A percentile compares a stretch with the other conserved stretches of the same genome.
These are phyloP conservation scores for Linnaemya tessellans DNA, from an alignment of 2,888 invertebrate genomes.

Conservation along the genomic window DNA sequence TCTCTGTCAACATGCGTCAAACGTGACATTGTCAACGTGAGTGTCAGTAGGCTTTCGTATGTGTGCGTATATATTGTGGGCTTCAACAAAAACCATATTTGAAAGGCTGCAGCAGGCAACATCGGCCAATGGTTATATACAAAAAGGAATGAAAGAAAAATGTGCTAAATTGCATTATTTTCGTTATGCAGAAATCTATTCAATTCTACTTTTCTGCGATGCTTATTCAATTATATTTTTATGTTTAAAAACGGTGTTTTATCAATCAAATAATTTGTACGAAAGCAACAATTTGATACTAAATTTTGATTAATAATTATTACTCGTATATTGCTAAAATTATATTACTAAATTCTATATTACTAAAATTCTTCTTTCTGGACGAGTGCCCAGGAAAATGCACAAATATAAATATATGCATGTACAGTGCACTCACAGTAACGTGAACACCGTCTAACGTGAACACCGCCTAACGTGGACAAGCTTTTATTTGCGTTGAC, in stretches of 20 bases:
- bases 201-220: conserved; percentile 9
- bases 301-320: background rate
- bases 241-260: background rate
- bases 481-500: too few relatives aligned
- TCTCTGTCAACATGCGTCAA: conserved; percentile 72
- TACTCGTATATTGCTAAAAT: too few relatives aligned
- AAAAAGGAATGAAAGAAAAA: conserved; percentile 24
- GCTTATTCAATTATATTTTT: conserved; percentile 11
- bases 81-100: conserved; percentile 49
- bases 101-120: conserved; percentile 53
- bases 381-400: too few relatives aligned
- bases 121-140: conserved; percentile 58
- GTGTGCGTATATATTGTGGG: conserved; percentile 12
- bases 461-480: too few relatives aligned
- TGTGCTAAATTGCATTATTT: conserved; percentile 52
- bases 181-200: conserved; percentile 29
- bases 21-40: conserved; percentile 71
- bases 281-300: background rate
- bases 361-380: too few relatives aligned
- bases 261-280: background rate
- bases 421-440: too few relatives aligned
- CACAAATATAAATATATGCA: too few relatives aligned
- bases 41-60: conserved; percentile 28
- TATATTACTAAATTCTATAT: too few relatives aligned
- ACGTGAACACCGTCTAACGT: too few relatives aligned